Percentiles rank a stretch among this genome's conserved stretches.
Evolutionary conservation across 1,140 invertebrate species (phyloP).

Genomic region (Propsilocerus akamusi): DNA sequence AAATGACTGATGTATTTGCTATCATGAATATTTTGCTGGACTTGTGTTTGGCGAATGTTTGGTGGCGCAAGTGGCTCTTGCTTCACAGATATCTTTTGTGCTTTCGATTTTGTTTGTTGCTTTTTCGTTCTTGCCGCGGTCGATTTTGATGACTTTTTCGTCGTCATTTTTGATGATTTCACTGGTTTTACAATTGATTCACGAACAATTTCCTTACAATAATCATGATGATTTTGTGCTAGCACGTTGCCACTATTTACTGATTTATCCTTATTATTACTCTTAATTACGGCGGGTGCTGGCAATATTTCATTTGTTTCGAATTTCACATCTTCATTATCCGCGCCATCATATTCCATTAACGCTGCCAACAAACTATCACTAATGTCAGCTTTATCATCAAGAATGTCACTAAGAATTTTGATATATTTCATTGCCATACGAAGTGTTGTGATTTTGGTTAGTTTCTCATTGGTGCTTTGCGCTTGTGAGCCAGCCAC

Average conservation of each 20-base stretch:
- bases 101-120: not conserved
- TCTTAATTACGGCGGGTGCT: too few relatives aligned
- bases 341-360: not conserved
- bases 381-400: not conserved
- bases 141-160: not conserved
- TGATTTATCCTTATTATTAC: too few relatives aligned
- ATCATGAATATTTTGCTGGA: not conserved
- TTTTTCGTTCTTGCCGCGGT: not conserved
- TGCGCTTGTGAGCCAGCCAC: constrained; percentile 24
- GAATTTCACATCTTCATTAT: not conserved
- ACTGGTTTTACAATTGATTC: not conserved
- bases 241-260: not conserved
- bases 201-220: not conserved
- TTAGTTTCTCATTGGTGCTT: constrained; percentile 48
- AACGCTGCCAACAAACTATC: constrained; percentile 12
- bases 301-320: not conserved
- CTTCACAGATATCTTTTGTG: not conserved
- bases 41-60: not conserved
- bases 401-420: constrained; percentile 26
- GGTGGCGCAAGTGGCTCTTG: not conserved
- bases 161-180: not conserved
- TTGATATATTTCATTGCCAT: constrained; percentile 77
- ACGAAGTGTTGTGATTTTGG: constrained; percentile 74
- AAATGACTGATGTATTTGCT: not conserved
- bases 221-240: constrained; percentile 1